Conservation (phyloP, 2,113 vertebrate species). For the Odocoileus virginianus region DNA sequence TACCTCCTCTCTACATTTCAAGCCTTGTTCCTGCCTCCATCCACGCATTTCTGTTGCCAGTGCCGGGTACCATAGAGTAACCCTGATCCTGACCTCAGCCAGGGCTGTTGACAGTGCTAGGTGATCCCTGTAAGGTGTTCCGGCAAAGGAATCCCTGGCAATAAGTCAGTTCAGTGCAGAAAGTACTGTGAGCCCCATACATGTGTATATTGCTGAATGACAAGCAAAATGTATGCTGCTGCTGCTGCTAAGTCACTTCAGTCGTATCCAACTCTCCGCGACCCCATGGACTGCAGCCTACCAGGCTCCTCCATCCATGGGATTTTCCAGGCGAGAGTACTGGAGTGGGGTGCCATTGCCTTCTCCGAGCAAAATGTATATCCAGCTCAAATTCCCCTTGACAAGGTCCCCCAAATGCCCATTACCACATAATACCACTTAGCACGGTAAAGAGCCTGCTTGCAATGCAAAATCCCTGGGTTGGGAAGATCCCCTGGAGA, state of each 20-base stretch:
- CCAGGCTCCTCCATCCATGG: no score
- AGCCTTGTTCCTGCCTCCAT: not conserved
- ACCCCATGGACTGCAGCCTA: no score
- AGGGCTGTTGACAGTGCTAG: not conserved
- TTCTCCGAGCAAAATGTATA: not conserved
- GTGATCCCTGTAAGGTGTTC: not conserved
- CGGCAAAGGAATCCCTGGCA: not conserved
- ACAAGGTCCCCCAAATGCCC: not conserved
- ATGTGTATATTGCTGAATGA: not conserved
- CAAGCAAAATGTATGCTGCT: not conserved
- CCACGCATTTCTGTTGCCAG: not conserved
- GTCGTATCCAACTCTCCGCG: no score
- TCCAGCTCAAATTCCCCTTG: not conserved
- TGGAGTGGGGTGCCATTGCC: no score
- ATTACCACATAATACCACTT: not conserved
- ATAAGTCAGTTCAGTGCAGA: not conserved
- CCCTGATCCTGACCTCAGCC: not conserved
- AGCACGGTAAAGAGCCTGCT: not conserved
- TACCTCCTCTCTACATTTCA: not conserved
- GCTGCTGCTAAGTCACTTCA: no score
- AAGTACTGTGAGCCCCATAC: no score
- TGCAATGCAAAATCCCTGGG: not conserved
- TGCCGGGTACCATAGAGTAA: accelerated
- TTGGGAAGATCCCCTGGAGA: not conserved
- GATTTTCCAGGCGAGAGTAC: no score